phyloP scores from a whole-genome alignment of 2,113 vertebrate species.

The Empidonax alnorum region DNA sequence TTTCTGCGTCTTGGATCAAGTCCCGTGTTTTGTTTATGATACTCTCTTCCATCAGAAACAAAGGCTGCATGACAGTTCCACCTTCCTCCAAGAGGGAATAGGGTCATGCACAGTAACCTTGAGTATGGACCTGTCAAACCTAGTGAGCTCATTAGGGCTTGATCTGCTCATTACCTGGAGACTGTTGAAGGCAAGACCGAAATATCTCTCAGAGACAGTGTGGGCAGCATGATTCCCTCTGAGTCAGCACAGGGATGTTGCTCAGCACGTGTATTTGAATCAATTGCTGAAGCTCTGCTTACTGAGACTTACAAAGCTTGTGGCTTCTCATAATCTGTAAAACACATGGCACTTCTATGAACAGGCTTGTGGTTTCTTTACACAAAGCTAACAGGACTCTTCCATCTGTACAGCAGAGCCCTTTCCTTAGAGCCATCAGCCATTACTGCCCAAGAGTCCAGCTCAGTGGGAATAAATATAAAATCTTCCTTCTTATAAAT shows the following conservation, averaged over 20 bases:
- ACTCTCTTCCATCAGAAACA: not conserved
- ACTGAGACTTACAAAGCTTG: constrained; percentile 6
- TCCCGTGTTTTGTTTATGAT: not conserved
- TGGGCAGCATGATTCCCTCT: not conserved
- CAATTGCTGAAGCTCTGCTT: not conserved
- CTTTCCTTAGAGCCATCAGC: not conserved
- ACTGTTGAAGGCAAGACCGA: not conserved
- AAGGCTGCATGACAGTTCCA: not conserved
- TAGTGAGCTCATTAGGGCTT: constrained; percentile 34
- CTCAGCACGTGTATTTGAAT: not conserved
- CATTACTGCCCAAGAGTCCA: not conserved
- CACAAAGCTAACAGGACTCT: not conserved
- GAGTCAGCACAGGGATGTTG: not conserved
- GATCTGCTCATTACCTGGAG: constrained; percentile 39
- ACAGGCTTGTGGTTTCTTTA: not conserved
- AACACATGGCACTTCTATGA: not conserved
- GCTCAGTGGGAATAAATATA: not conserved
- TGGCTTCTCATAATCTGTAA: constrained; percentile 6
- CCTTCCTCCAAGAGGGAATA: not conserved
- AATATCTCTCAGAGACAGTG: not conserved
- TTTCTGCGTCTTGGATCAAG: not conserved
- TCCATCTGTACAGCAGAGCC: not conserved
- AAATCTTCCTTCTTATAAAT: not conserved
- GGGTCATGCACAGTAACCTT: not conserved
- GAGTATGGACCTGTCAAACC: not conserved